These are phyloP conservation scores for Lathronympha strigana DNA, from an alignment of 2,888 invertebrate genomes.

Conservation along the genomic window DNA sequence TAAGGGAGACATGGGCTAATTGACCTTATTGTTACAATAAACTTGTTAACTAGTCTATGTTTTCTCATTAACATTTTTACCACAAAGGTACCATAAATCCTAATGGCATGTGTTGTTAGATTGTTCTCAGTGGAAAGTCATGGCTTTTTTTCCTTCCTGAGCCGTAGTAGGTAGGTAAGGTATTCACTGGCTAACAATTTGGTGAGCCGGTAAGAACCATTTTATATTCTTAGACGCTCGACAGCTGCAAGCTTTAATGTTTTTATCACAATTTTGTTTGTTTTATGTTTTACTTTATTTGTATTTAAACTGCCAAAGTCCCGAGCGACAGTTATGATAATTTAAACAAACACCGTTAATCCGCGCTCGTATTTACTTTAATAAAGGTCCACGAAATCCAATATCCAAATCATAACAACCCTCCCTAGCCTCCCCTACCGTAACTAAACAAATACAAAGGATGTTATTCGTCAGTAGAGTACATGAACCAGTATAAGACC, in stretches of 20 bases:
- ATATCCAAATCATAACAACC: slow-evolving; percentile 39
- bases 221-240: too few species aligned
- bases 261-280: background rate
- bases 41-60: too few species aligned
- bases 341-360: slow-evolving; percentile 22
- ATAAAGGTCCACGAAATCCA: slow-evolving; percentile 27
- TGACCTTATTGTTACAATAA: too few species aligned
- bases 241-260: background rate
- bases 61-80: too few species aligned
- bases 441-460: slow-evolving; percentile 22
- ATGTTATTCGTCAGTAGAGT: background rate
- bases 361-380: slow-evolving; percentile 6
- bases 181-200: too few species aligned
- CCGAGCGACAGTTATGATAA: background rate
- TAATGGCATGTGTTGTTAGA: too few species aligned
- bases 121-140: too few species aligned
- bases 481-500: background rate
- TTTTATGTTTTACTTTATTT: background rate
- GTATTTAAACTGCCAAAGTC: background rate
- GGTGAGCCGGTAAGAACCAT: too few species aligned
- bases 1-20: too few species aligned
- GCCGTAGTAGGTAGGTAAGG: too few species aligned
- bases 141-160: too few species aligned
- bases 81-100: too few species aligned
- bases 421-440: slow-evolving; percentile 9